Evolutionary conservation across 1,140 invertebrate species (phyloP), one percentile per base, ranked within the genome.

Genomic region (Eubasilissa regina): DNA sequence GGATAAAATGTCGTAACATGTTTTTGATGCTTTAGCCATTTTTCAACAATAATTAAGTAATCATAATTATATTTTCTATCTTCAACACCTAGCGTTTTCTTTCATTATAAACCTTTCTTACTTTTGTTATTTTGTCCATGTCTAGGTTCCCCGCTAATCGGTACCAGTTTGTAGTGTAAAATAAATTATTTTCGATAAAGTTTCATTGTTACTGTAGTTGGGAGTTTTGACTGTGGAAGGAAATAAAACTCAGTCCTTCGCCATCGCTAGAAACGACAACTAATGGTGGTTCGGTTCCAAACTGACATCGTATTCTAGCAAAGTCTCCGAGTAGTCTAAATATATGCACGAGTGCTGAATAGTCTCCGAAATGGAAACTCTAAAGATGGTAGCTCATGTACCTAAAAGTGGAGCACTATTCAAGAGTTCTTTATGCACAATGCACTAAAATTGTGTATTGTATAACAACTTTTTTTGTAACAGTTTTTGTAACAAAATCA

Each of bases 101-200:
- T 35, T 35, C 25, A 35, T 35, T 35, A 8, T 3, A 51, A 51
- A 51, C 11, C 8, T 51, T 35, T 35, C 1, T 51, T 8, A 68
- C 11, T 68, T 68, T 68, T 45, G 15, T 68, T 17, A 8, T 47
- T 47, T 17, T 45, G 43, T 48, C 47, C 64, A 10, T 21, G 15
- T n/a, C n/a, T 13, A 17, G 44, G 60, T 13, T 17, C 35, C 60
- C 25, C 60, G 25, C 35, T 47, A 68, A 47, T 44, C 44, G 15
- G 11, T 68, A 47, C 8, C 44, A 48, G 64, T 68, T 68, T 68
- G 64, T 17, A 68, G 64, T 44, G n/a, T 44, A n/a, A 15, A 68
- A 68, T 68, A 68, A 45, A 68, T 68, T 68, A 35, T 68, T 47
- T 68, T 47, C 64, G 44, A 68, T 68, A 68, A 68, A 68, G 64